These are phyloP conservation scores for Callaeas wilsoni DNA, from an alignment of 2,113 vertebrate species.

Conservation along the genomic window DNA sequence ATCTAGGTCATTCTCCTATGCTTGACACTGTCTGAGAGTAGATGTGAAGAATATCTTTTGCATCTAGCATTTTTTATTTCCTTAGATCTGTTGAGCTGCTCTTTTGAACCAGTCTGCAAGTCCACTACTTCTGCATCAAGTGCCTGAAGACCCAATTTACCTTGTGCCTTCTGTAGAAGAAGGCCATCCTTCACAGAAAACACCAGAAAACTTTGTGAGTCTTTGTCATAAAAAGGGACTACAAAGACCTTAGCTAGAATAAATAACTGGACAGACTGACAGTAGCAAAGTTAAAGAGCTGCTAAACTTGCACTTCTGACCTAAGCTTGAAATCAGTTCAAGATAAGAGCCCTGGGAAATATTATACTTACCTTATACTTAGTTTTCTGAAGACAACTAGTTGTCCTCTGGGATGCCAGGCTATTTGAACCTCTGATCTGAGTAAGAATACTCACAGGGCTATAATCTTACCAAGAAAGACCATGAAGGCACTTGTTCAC, in stretches of 20 bases:
- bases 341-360: neutral
- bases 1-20: neutral
- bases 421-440: neutral
- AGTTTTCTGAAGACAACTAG: neutral
- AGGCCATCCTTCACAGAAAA: neutral
- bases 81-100: neutral
- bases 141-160: neutral
- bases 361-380: neutral
- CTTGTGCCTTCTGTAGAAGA: rapidly evolving
- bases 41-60: neutral
- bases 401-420: neutral
- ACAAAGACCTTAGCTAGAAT: neutral
- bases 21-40: neutral
- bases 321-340: neutral
- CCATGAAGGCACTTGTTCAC: rapidly evolving
- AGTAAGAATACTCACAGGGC: neutral
- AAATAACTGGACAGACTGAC: neutral
- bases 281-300: neutral
- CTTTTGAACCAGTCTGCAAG: neutral
- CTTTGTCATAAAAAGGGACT: neutral
- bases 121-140: too few relatives aligned
- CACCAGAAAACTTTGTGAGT: neutral
- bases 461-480: neutral
- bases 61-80: neutral
- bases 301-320: neutral